phyloP scores from a whole-genome alignment of 2,797 vertebrate species.

The Scyliorhinus canicula region DNA sequence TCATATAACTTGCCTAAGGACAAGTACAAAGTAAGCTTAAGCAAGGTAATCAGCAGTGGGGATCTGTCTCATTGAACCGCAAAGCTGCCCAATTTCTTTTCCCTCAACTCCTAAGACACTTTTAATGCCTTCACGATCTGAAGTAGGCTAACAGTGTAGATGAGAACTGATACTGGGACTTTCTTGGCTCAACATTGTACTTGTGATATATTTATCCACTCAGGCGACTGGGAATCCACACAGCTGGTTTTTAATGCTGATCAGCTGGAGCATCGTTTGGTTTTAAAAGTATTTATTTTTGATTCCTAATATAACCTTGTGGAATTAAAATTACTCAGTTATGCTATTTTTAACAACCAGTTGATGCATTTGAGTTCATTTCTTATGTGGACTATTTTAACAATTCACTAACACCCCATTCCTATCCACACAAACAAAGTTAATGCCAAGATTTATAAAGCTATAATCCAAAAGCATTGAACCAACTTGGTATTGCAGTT shows the following conservation, averaged over 20 bases:
- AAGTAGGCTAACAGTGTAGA: neutral
- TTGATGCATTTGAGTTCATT: neutral
- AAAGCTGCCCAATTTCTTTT: neutral
- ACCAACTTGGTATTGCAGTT: neutral
- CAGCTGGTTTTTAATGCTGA: neutral
- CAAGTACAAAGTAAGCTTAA: neutral
- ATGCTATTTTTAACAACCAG: neutral
- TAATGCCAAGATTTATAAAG: neutral
- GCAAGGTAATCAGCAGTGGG: neutral
- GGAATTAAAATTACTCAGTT: neutral
- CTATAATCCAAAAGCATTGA: neutral
- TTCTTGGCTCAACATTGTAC: neutral
- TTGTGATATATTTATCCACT: neutral
- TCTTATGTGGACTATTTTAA: neutral
- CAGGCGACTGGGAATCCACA: neutral
- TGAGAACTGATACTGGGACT: neutral
- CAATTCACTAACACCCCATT: neutral
- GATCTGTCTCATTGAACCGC: neutral
- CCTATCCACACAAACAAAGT: neutral
- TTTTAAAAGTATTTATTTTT: constrained; percentile 1
- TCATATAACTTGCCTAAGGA: neutral
- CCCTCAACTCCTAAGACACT: too few species aligned
- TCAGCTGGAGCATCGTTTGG: constrained; percentile 5
- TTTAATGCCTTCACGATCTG: neutral
- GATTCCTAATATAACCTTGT: neutral